Evolutionary conservation across 1,140 invertebrate genomes (phyloP).

Genomic region (Ctenoplectra terminalis): DNA sequence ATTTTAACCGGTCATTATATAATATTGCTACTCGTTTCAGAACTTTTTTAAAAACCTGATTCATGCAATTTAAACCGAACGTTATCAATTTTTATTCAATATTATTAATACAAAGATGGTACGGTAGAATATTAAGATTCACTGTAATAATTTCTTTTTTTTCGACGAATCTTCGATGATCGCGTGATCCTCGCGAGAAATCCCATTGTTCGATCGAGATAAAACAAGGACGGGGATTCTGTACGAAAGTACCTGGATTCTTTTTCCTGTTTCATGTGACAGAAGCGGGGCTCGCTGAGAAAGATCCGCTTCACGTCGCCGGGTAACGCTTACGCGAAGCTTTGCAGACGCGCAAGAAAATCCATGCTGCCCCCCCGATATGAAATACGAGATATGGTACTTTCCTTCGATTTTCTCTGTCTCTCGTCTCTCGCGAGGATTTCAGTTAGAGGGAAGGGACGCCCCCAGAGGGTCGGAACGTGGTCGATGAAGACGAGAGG

Average conservation of each 20-base stretch:
- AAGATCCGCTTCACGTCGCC: slow-evolving; percentile 78
- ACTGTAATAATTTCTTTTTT: neutral
- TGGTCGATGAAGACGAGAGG: slow-evolving; percentile 82
- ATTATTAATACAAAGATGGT: too few relatives aligned
- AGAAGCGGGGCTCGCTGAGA: slow-evolving; percentile 13
- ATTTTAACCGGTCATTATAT: neutral
- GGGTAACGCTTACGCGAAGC: slow-evolving; percentile 76
- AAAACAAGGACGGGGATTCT: slow-evolving; percentile 4
- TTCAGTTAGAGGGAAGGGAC: slow-evolving; percentile 74
- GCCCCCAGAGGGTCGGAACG: slow-evolving; percentile 74
- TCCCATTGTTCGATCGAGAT: slow-evolving; percentile 7
- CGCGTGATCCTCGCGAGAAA: neutral
- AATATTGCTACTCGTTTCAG: neutral
- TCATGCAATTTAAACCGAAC: too few relatives aligned
- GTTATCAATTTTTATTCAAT: too few relatives aligned
- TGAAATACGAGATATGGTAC: slow-evolving; percentile 81
- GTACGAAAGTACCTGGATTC: slow-evolving; percentile 31
- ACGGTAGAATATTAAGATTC: neutral
- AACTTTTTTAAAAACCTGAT: too few relatives aligned
- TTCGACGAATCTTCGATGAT: neutral
- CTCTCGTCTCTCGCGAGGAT: slow-evolving; percentile 75
- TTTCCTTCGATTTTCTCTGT: slow-evolving; percentile 70
- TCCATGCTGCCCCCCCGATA: slow-evolving; percentile 78
- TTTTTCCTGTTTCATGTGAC: slow-evolving; percentile 15
- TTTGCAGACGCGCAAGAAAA: slow-evolving; percentile 77